Conservation (phyloP, 1,140 invertebrate species). For the Drosophila asahinai region DNA sequence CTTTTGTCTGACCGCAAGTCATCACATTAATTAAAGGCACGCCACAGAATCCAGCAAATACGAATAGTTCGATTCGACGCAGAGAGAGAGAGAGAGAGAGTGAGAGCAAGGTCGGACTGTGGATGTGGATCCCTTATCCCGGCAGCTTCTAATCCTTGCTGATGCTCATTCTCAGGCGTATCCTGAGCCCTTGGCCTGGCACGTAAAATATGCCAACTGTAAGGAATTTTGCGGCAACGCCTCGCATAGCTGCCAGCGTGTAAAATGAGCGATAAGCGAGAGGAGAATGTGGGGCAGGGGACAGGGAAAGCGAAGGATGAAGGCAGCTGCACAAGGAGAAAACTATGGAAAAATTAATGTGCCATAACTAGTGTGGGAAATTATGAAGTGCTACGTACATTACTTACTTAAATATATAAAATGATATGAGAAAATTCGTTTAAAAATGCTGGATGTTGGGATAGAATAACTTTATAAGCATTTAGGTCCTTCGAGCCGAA, state of each 20-base stretch:
- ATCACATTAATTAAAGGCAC: slow-evolving; percentile 61
- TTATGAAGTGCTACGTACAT: no score
- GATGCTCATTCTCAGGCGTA: slow-evolving; percentile 31
- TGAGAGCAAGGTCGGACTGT: slow-evolving; percentile 5
- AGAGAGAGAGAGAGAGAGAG: neutral
- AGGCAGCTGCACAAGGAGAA: slow-evolving; percentile 14
- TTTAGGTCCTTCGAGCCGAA: no score
- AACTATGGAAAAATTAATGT: neutral
- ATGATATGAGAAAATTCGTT: no score
- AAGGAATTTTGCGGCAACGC: slow-evolving; percentile 74
- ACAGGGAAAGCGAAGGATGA: neutral
- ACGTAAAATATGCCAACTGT: slow-evolving; percentile 79
- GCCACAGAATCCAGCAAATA: slow-evolving; percentile 44
- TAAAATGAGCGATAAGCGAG: slow-evolving; percentile 80
- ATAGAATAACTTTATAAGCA: no score
- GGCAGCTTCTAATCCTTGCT: slow-evolving; percentile 64
- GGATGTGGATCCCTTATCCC: slow-evolving; percentile 18
- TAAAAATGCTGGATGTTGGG: no score
- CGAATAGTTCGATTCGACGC: slow-evolving; percentile 55
- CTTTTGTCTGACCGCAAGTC: slow-evolving; percentile 57
- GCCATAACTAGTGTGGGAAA: no score
- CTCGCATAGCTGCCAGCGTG: slow-evolving; percentile 75
- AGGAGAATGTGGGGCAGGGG: slow-evolving; percentile 7
- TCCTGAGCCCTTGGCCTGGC: slow-evolving; percentile 54
- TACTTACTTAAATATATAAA: no score